Evolutionary conservation across 1,140 invertebrate species (phyloP).

Genomic region (Zaprionus lachaisei): DNA sequence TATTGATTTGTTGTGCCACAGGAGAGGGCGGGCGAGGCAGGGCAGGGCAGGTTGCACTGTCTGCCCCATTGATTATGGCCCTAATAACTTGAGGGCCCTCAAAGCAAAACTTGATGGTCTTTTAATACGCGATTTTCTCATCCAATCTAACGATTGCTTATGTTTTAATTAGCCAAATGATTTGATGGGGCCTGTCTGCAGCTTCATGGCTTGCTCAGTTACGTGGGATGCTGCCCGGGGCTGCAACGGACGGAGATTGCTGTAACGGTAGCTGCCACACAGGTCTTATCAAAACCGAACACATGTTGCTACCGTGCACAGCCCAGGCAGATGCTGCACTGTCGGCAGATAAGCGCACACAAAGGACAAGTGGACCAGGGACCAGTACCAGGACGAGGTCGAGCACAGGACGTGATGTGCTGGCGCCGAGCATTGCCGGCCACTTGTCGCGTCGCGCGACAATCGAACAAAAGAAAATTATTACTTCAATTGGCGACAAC

Average conservation of each 20-base stretch:
- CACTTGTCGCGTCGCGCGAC: constrained; percentile 74
- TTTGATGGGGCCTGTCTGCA: constrained; percentile 32
- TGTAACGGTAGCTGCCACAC: constrained; percentile 39
- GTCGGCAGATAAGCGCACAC: constrained; percentile 64
- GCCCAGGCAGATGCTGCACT: constrained; percentile 43
- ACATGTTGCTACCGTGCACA: constrained; percentile 69
- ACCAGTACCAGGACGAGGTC: constrained; percentile 16
- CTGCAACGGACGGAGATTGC: background rate
- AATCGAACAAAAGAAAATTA: constrained; percentile 72
- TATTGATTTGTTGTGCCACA: constrained; percentile 61
- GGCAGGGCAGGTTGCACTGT: constrained; percentile 45
- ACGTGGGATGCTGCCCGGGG: background rate
- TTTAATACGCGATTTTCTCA: constrained; percentile 64
- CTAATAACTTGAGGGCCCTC: constrained; percentile 48
- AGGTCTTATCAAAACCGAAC: constrained; percentile 66
- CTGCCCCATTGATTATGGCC: constrained; percentile 58
- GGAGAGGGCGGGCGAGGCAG: background rate
- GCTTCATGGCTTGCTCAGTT: background rate
- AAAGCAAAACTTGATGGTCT: constrained; percentile 53
- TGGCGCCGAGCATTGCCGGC: constrained; percentile 59
- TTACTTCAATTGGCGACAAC: constrained; percentile 78
- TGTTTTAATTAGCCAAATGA: constrained; percentile 62
- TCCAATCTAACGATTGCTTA: constrained; percentile 33
- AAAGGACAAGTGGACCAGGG: constrained; percentile 23
- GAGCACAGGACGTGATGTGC: constrained; percentile 11